Conservation (phyloP, 2,797 vertebrate species). For the Lithobates sylvaticus region DNA sequence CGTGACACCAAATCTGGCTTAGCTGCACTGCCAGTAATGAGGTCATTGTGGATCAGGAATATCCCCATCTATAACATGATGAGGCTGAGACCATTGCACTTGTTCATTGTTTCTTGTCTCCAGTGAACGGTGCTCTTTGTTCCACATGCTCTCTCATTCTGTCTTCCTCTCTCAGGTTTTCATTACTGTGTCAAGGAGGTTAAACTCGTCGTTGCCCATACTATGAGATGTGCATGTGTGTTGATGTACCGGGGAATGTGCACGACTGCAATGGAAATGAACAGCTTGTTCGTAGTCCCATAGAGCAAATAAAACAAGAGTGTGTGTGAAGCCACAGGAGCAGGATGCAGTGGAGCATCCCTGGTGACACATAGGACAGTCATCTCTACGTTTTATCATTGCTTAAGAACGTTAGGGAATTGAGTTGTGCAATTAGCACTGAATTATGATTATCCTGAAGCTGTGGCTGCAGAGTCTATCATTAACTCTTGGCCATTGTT, state of each 20-base stretch:
- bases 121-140: not conserved
- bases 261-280: not conserved
- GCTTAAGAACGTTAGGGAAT: conserved; percentile 32
- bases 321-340: conserved; percentile 14
- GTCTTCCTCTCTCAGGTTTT: conserved; percentile 6
- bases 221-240: conserved; percentile 14
- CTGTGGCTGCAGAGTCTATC: conserved; percentile 32
- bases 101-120: conserved; percentile 6
- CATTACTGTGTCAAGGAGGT: conserved; percentile 21
- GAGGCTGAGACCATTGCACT: not conserved
- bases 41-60: conserved; percentile 3
- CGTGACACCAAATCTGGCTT: not conserved
- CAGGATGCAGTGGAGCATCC: conserved; percentile 36
- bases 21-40: not conserved
- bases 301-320: conserved; percentile 41
- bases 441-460: conserved; percentile 30
- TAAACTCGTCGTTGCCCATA: conserved; percentile 4
- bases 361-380: conserved; percentile 27
- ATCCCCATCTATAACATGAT: not conserved
- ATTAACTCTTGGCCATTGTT: conserved; percentile 53
- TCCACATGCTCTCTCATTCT: not conserved
- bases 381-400: conserved; percentile 43
- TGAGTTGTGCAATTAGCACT: conserved; percentile 39
- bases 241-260: conserved; percentile 4
- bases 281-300: conserved; percentile 52